These are phyloP conservation scores for Cydia pomonella DNA, from an alignment of 1,140 invertebrate species.

Conservation along the genomic window DNA sequence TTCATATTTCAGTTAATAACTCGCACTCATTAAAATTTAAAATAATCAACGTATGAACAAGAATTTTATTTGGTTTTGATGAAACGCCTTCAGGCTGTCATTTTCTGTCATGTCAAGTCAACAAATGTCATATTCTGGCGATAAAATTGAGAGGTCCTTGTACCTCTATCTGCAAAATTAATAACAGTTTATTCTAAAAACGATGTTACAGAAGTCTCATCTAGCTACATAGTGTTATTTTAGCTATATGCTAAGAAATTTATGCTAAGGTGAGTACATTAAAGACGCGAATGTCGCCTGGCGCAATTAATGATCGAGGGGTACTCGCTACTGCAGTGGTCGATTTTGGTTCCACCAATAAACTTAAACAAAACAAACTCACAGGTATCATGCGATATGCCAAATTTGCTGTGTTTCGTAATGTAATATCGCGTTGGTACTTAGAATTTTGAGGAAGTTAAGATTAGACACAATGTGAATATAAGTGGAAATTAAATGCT, in stretches of 20 bases:
- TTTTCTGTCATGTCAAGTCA: constrained; percentile 32
- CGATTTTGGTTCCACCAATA: constrained; percentile 14
- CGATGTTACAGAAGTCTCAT: constrained; percentile 5
- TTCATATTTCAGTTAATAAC: neutral
- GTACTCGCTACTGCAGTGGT: constrained; percentile 32
- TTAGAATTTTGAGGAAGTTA: neutral
- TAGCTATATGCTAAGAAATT: constrained; percentile 9
- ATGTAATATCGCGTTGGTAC: neutral
- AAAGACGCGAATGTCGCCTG: constrained; percentile 11
- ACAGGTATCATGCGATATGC: neutral
- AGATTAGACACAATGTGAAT: neutral
- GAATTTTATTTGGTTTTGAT: neutral
- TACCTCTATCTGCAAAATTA: constrained; percentile 24
- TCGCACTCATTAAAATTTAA: too few relatives aligned
- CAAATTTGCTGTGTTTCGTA: neutral
- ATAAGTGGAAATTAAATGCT: neutral
- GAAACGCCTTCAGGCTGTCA: constrained; percentile 9
- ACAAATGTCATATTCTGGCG: constrained; percentile 29
- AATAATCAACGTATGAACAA: neutral
- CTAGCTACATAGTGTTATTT: constrained; percentile 28
- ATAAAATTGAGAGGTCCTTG: constrained; percentile 26
- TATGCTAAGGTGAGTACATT: constrained; percentile 22
- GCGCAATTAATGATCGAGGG: constrained; percentile 29
- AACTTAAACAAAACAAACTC: constrained; percentile 19
- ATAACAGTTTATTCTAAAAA: constrained; percentile 21